Evolutionary conservation across 2,888 invertebrate genomes (phyloP), one percentile per base, ranked within the genome.

Genomic region (Folsomia manolachei): DNA sequence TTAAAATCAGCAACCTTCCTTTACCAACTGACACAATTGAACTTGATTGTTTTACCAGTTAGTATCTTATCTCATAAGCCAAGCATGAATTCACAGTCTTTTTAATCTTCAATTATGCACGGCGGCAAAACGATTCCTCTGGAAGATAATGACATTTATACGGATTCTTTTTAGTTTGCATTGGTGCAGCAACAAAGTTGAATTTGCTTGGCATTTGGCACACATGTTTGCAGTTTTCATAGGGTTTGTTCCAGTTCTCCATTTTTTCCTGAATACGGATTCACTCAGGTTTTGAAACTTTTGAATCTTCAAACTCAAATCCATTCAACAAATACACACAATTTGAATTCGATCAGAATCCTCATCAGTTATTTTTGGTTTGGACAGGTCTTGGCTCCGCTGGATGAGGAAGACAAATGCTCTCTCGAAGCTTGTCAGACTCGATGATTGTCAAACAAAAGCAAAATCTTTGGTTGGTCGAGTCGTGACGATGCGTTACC

Each of bases 401-500:
- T 39, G 39, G 14, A 39, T 9, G 4, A 39, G 39, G 39, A 39
- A 39, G 39, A 39, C 4, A 9, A 39, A 39, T 39, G 39, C 14
- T 39, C 39, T 39, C 14, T 39, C 39, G n/a, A n/a, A n/a, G n/a
- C n/a, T 14, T 39, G 39, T 39, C 39, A 39, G 39, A 39, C 39
- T 4, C 14, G 39, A 39, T 14, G 39, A 14, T 39, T 39, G 39
- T 39, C 39, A 39, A n/a, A 39, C 14, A 39, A 39, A 39, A 39
- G 39, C 39, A 39, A 39, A 39, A 39, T 39, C 39, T 39, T 39
- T 39, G 39, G 39, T 4, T 14, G 39, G 39, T 4, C 39, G 39
- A 39, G 56, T 56, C 56, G 56, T 56, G 56, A 56, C 19, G 21
- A 14, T 56, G 56, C 26, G 25, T 71, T 61, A 71, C 71, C 71